Evolutionary conservation across 2,888 invertebrate genomes (phyloP), one percentile per base, ranked within the genome.

Genomic region (Buathra laborator): DNA sequence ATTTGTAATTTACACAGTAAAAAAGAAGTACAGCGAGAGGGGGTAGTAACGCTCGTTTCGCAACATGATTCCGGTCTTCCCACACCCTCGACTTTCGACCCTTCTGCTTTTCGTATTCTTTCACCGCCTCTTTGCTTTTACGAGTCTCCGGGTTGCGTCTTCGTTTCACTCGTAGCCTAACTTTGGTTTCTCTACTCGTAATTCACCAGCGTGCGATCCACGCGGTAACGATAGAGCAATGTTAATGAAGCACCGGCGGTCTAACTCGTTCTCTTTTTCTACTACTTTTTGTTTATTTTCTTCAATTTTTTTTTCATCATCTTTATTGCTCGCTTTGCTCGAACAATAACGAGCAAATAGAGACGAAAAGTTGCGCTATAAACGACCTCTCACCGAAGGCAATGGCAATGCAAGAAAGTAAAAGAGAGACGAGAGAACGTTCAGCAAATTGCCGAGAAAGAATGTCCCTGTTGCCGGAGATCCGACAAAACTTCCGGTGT

Each of bases 391-490:
- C 81, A 44, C 51, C 68, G 68, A 44, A 59, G 53, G 43, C 16
- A 66, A 66, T 14, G 48, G 48, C 24, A 1, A 37, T 9, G 37
- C 37, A 10, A 32, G 14, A 24, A n/a, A 46, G 44, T 32, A 7
- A 44, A 43, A 37, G 53, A 51, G 64, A 43, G 66, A 67, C 53
- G 80, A 24, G 77, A 83, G 75, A 85, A 78, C 70, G 80, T 88
- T 75, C 81, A 84, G 86, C 85, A 86, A 89, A 89, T 88, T 87
- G 85, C 85, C 76, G 64, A 53, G 84, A 85, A 81, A 88, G 74
- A 81, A 83, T 81, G 74, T 70, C 48, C 24, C 68, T 44, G 78
- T 72, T 74, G 62, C 48, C 51, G 64, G 68, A 79, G 77, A 74
- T 81, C 86, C 83, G 70, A 75, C 74, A 53, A 84, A 81, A 86